Conservation (phyloP, 2,797 vertebrate genomes). For the Typhlichthys eigenmanni region DNA sequence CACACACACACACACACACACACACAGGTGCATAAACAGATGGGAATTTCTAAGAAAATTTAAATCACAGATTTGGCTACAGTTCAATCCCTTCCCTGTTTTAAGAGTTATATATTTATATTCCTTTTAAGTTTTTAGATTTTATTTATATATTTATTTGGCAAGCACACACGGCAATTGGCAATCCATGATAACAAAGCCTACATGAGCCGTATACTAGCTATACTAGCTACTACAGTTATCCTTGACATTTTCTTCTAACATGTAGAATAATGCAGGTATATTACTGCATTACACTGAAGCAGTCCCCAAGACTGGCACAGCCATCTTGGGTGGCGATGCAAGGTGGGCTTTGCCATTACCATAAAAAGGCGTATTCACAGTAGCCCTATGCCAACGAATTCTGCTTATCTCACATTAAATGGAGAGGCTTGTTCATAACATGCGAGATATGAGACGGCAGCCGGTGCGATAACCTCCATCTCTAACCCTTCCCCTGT, state of each 20-base stretch:
- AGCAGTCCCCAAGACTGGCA: constrained; percentile 41
- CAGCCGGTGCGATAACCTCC: constrained; percentile 65
- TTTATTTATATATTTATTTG: background rate
- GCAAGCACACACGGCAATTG: constrained; percentile 56
- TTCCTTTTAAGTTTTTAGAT: constrained; percentile 4
- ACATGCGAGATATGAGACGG: constrained; percentile 59
- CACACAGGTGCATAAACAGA: constrained; percentile 59
- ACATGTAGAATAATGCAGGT: constrained; percentile 65
- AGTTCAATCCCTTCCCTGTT: constrained; percentile 46
- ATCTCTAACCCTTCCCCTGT: constrained; percentile 61
- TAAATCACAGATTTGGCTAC: constrained; percentile 68
- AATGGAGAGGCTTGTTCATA: constrained; percentile 68
- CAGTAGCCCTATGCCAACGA: constrained; percentile 37
- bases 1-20: constrained; percentile 19
- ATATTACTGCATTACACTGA: constrained; percentile 47
- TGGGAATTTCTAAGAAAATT: constrained; percentile 70
- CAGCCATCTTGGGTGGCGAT: constrained; percentile 9
- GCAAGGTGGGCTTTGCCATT: constrained; percentile 13
- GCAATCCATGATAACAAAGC: constrained; percentile 62
- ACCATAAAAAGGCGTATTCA: constrained; percentile 45
- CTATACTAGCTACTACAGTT: constrained; percentile 51
- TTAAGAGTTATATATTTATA: background rate
- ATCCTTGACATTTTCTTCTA: constrained; percentile 54
- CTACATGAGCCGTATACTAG: constrained; percentile 44
- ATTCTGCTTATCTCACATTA: constrained; percentile 62